Evolutionary conservation across 1,140 invertebrate genomes (phyloP), one percentile per base, ranked within the genome.

Genomic region (Chrysopa pallens): DNA sequence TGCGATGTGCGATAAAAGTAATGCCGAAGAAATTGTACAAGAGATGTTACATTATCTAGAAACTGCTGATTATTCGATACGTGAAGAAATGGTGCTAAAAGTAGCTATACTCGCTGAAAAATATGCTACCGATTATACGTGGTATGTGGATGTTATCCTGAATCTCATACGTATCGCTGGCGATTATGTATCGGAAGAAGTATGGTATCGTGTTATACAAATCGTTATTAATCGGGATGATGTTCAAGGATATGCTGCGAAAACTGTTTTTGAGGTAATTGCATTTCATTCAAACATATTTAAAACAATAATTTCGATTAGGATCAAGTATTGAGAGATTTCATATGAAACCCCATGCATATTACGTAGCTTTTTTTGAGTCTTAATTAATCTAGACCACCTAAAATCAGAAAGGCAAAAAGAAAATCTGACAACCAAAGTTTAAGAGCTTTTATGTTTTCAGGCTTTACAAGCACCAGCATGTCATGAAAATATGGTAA

Each of bases 401-500:
- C n/a, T n/a, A n/a, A n/a, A n/a, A n/a, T n/a, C n/a, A n/a, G n/a
- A n/a, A n/a, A n/a, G n/a, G n/a, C n/a, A n/a, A n/a, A n/a, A n/a
- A n/a, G n/a, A n/a, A n/a, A n/a, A n/a, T n/a, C n/a, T n/a, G n/a
- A n/a, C n/a, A n/a, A n/a, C n/a, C n/a, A n/a, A n/a, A n/a, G n/a
- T n/a, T n/a, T n/a, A n/a, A n/a, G n/a, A n/a, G n/a, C n/a, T n/a
- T n/a, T n/a, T 45, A 47, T 29, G 28, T 12, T 8, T 54, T 42
- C 55, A 84, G 77, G 88, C 94, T 47, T 64, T 98, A 38, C 92
- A 97, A 73, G 92, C 93, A 36, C 91, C 92, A 23, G 93, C 95
- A 39, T 99, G 95, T 60, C 96, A 99, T 66, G 96, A 99, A 69
- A 99, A 99, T 63, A 99, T 99, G 95, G 95, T 99, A 0, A 99